Base-by-base conservation (phyloP, 2,797 vertebrate genomes). In the Scomberomorus guttatus region DNA sequence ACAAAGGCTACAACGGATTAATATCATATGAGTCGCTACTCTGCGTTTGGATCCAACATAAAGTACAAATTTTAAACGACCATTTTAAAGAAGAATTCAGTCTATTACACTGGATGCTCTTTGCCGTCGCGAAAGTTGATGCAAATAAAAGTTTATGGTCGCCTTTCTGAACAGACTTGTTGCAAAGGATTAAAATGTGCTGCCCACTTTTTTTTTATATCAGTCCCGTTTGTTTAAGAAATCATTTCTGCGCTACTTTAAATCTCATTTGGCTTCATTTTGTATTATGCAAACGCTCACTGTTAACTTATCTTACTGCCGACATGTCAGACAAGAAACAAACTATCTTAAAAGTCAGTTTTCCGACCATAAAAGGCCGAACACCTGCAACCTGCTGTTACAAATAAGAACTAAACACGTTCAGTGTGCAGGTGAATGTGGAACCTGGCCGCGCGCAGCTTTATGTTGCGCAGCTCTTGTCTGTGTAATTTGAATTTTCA, bases 71-170 rank as follows among this genome's bases (percentile, higher is more conserved):
- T 46, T 32, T 20, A 3, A 69, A 56, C 10, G 11, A 51, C 15
- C 3, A 56, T 24, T 75, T 32, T 2, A 6, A 66, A 60, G 27
- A 44, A 59, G 10, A 17, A 18, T 52, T 34, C n/a, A 66, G 1
- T 48, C 24, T 13, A 2, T 39, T 59, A 18, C 56, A 29, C 18
- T 37, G 27, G 50, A 63, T 56, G 25, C 24, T 83, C 14, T 77
- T 22, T 70, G 50, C 29, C 6, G 29, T 5, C 29, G 29, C 6
- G 29, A 32, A 32, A 32, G 29, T 44, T 61, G 51, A 65, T 39
- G 37, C 3, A 48, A 80, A 80, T 55, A 54, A 69, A 80, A 72
- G 62, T 73, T 62, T 22, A 60, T 20, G 37, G 48, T 71, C 51
- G 57, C 63, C 25, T 52, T 50, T 72, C 27, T 66, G 13, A 51